These are phyloP conservation scores for Leptatherina wallacei DNA, from an alignment of 2,797 vertebrate genomes.

Conservation along the genomic window DNA sequence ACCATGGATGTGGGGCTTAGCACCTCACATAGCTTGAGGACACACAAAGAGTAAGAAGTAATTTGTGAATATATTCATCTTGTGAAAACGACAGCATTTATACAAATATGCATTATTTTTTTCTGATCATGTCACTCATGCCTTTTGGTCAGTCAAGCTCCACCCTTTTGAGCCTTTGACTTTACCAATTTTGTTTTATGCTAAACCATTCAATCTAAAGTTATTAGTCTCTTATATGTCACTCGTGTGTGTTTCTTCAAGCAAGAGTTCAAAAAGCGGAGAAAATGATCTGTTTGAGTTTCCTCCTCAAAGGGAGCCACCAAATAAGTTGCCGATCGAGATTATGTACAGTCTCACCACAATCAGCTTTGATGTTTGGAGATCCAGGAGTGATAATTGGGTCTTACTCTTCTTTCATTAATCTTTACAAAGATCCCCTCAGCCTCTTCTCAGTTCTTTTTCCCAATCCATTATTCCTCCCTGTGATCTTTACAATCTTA, in stretches of 20 bases:
- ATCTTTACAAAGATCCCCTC: slow-evolving; percentile 47
- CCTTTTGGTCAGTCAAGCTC: slow-evolving; percentile 3
- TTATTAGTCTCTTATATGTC: slow-evolving; percentile 37
- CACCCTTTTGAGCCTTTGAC: slow-evolving; percentile 2
- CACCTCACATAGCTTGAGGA: slow-evolving; percentile 89
- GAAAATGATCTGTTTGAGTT: slow-evolving; percentile 39
- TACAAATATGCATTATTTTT: slow-evolving; percentile 2
- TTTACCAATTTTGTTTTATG: neutral
- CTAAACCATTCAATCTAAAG: slow-evolving; percentile 14
- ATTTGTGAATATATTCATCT: neutral
- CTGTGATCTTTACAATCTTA: slow-evolving; percentile 54
- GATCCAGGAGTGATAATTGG: slow-evolving; percentile 68
- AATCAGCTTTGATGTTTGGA: slow-evolving; percentile 67
- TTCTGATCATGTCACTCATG: neutral
- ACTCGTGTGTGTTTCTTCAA: slow-evolving; percentile 47
- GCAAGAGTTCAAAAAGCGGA: slow-evolving; percentile 45
- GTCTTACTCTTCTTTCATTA: slow-evolving; percentile 65
- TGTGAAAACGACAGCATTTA: neutral
- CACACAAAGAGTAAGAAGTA: slow-evolving; percentile 8
- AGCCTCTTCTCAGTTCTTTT: slow-evolving; percentile 49
- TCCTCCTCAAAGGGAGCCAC: slow-evolving; percentile 49
- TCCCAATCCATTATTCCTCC: slow-evolving; percentile 39
- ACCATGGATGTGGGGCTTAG: slow-evolving; percentile 91
- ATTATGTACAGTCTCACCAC: slow-evolving; percentile 36
- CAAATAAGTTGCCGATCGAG: slow-evolving; percentile 58